Conservation (phyloP, 2,797 vertebrate genomes). For the Anolis apletophallus region DNA sequence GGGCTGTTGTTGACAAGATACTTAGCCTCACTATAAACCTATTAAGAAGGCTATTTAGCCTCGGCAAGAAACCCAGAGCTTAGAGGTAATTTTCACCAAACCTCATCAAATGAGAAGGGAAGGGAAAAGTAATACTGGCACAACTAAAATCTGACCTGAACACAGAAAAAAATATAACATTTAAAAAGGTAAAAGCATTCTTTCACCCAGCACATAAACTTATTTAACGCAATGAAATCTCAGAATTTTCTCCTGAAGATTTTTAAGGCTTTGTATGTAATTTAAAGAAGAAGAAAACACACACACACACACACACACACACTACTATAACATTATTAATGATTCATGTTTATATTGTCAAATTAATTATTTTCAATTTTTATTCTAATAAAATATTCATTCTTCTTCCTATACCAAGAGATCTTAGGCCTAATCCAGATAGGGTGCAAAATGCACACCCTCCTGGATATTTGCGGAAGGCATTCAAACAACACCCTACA, state of each 20-base stretch:
- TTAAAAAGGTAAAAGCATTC: background rate
- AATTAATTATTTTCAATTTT: too few relatives aligned
- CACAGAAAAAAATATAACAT: background rate
- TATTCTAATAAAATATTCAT: too few relatives aligned
- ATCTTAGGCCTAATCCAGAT: too few relatives aligned
- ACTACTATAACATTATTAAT: too few relatives aligned
- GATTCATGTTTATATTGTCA: too few relatives aligned
- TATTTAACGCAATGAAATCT: background rate
- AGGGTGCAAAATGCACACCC: too few relatives aligned
- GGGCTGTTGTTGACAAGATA: conserved; percentile 47
- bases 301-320: too few relatives aligned
- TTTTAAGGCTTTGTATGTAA: too few relatives aligned
- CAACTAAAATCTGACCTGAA: background rate
- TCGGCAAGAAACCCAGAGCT: conserved; percentile 44
- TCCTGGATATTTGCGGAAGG: too few relatives aligned
- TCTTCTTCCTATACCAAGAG: too few relatives aligned
- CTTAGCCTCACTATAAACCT: conserved; percentile 23
- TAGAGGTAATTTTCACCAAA: conserved; percentile 55
- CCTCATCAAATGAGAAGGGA: conserved; percentile 49
- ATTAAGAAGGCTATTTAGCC: conserved; percentile 64
- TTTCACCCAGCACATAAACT: background rate
- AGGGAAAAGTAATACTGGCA: background rate
- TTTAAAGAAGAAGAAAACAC: too few relatives aligned
- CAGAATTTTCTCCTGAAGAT: background rate
- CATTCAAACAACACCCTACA: too few relatives aligned